A percentile compares a stretch with the other conserved stretches of the same genome.
phyloP scores from a whole-genome alignment of 1,140 invertebrate genomes.

The Cotesia vestalis region DNA sequence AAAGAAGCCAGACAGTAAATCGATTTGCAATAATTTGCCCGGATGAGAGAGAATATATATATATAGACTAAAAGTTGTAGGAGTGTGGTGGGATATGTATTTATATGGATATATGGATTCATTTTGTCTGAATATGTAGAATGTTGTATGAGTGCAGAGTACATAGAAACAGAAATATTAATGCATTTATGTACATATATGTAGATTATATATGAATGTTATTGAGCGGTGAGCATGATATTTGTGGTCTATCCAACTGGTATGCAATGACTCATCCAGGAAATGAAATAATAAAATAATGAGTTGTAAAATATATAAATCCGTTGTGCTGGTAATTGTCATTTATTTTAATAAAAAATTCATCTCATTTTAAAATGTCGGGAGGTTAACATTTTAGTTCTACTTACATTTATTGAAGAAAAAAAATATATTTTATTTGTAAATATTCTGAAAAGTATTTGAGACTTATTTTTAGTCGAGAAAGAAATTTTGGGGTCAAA shows the following conservation, averaged over 20 bases:
- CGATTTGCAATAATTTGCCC: slow-evolving; percentile 36
- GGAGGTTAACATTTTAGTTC: neutral
- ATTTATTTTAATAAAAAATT: slow-evolving; percentile 33
- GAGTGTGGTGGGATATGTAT: slow-evolving; percentile 16
- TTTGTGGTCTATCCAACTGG: slow-evolving; percentile 4
- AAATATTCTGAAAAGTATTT: no score
- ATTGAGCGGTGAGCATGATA: slow-evolving; percentile 8
- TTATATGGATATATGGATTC: slow-evolving; percentile 9
- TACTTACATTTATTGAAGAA: no score
- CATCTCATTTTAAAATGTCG: neutral
- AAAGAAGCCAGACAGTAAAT: slow-evolving; percentile 28
- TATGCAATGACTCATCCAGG: slow-evolving; percentile 38
- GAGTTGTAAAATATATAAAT: slow-evolving; percentile 27
- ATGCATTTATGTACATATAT: slow-evolving; percentile 13
- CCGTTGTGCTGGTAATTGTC: slow-evolving; percentile 6
- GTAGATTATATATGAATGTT: slow-evolving; percentile 15
- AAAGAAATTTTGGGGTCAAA: no score
- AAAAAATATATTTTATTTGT: no score
- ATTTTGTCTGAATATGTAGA: neutral
- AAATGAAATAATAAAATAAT: slow-evolving; percentile 42
- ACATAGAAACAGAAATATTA: slow-evolving; percentile 3
- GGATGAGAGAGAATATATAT: neutral
- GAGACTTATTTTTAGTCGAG: no score
- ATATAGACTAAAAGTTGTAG: slow-evolving; percentile 26
- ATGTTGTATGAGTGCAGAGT: neutral